Conservation (phyloP, 2,888 invertebrate species). For the Dioctria linearis region DNA sequence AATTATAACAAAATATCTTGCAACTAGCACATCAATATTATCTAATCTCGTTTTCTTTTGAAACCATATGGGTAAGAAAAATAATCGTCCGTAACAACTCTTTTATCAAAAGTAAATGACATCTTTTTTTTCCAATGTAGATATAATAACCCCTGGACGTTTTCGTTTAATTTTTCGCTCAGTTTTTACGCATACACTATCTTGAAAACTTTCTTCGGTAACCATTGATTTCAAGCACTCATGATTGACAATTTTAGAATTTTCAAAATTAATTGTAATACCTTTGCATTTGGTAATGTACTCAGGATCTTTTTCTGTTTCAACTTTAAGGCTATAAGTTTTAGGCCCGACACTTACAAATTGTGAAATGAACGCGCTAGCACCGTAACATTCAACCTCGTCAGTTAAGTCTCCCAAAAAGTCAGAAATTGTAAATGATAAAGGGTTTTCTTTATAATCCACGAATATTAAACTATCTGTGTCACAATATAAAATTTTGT, state of each 20-base stretch:
- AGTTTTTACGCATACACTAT: constrained; percentile 11
- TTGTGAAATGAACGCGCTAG: constrained; percentile 41
- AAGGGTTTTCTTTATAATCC: constrained; percentile 6
- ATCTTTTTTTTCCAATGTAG: constrained; percentile 19
- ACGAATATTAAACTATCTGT: constrained; percentile 28
- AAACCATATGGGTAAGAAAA: constrained; percentile 14
- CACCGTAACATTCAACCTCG: constrained; percentile 28
- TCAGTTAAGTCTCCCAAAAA: constrained; percentile 34
- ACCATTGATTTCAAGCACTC: not conserved
- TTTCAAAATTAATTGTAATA: too few species aligned
- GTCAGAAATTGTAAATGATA: not conserved
- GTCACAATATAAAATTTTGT: constrained; percentile 25
- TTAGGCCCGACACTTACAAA: constrained; percentile 36
- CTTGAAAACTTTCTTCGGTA: constrained; percentile 1
- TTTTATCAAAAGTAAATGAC: constrained; percentile 28
- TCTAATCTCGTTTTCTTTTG: constrained; percentile 2
- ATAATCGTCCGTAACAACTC: constrained; percentile 18
- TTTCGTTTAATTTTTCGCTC: constrained; percentile 26
- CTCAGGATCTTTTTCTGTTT: constrained; percentile 3
- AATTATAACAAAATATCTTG: constrained; percentile 5
- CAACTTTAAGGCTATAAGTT: constrained; percentile 31
- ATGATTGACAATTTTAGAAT: too few species aligned
- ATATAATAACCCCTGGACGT: constrained; percentile 30
- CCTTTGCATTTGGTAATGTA: too few species aligned
- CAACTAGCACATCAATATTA: not conserved